A percentile compares a stretch with the other conserved stretches of the same genome.
phyloP scores from a whole-genome alignment of 2,888 invertebrate species.

The Chrysolina americana region DNA sequence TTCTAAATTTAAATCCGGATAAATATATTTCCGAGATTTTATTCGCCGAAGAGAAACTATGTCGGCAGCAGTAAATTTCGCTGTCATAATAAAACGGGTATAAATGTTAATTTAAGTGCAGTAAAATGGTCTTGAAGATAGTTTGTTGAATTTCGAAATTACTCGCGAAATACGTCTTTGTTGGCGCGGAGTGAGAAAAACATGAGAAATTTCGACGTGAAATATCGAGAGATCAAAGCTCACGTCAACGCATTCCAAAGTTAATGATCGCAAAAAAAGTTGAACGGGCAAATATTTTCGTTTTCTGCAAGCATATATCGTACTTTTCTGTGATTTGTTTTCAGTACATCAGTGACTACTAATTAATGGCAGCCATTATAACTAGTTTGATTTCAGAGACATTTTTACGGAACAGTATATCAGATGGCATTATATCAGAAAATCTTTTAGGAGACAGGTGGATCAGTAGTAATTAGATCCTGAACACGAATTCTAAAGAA shows the following conservation, averaged over 20 bases:
- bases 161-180: conserved; percentile 30
- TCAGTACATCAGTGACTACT: no score
- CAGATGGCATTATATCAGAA: no score
- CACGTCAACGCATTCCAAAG: neutral
- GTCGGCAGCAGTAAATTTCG: conserved; percentile 25
- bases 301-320: neutral
- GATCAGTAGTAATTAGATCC: no score
- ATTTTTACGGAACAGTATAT: no score
- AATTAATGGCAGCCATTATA: no score
- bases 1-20: conserved; percentile 33
- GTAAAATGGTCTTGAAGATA: conserved; percentile 31
- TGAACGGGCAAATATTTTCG: neutral
- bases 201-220: conserved; percentile 4
- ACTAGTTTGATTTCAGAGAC: no score
- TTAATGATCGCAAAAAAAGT: neutral
- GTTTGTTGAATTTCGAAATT: conserved; percentile 23
- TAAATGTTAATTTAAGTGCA: conserved; percentile 32
- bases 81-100: conserved; percentile 30
- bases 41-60: conserved; percentile 27
- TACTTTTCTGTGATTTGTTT: neutral
- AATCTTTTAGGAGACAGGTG: no score
- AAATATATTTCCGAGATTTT: conserved; percentile 31
- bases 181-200: conserved; percentile 20
- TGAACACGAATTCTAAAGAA: no score
- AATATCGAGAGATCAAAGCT: conserved; percentile 6